These are phyloP conservation scores for Latheticus oryzae DNA, from an alignment of 2,888 invertebrate genomes.

Conservation along the genomic window DNA sequence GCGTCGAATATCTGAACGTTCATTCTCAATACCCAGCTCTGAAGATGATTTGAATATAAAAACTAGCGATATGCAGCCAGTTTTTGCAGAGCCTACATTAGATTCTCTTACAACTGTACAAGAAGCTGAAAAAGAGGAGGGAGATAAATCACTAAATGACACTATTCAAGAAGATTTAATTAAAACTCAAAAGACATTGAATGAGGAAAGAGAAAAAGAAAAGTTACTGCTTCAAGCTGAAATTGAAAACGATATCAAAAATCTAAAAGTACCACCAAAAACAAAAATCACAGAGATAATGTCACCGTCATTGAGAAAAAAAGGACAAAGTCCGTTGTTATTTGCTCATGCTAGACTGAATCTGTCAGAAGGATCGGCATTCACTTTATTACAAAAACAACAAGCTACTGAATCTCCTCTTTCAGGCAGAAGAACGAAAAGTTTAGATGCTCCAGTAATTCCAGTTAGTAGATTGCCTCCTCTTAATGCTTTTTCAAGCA, in stretches of 20 bases:
- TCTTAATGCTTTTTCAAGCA: slow-evolving; percentile 87
- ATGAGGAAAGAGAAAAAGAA: slow-evolving; percentile 59
- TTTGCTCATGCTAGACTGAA: slow-evolving; percentile 85
- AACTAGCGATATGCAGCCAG: slow-evolving; percentile 67
- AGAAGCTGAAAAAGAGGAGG: slow-evolving; percentile 58
- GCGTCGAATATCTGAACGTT: slow-evolving; percentile 78
- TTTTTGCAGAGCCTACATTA: slow-evolving; percentile 59
- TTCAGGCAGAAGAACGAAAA: slow-evolving; percentile 82
- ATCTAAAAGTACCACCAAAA: slow-evolving; percentile 63
- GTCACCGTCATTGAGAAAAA: slow-evolving; percentile 75
- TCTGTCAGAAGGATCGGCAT: slow-evolving; percentile 85
- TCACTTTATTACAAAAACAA: slow-evolving; percentile 79
- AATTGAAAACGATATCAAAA: slow-evolving; percentile 63
- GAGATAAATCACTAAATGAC: slow-evolving; percentile 61
- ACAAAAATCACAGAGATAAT: slow-evolving; percentile 75
- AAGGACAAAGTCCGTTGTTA: slow-evolving; percentile 81
- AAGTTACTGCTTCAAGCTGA: slow-evolving; percentile 60
- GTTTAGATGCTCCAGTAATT: slow-evolving; percentile 86
- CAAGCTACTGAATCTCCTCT: slow-evolving; percentile 82
- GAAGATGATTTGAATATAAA: slow-evolving; percentile 78
- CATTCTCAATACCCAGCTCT: slow-evolving; percentile 81
- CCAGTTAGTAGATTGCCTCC: slow-evolving; percentile 83
- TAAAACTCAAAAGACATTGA: slow-evolving; percentile 50
- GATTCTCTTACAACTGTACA: slow-evolving; percentile 56
- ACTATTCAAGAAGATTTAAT: slow-evolving; percentile 54